These are phyloP conservation scores for Cheilosia grossa DNA, from an alignment of 2,888 invertebrate genomes.

Conservation along the genomic window DNA sequence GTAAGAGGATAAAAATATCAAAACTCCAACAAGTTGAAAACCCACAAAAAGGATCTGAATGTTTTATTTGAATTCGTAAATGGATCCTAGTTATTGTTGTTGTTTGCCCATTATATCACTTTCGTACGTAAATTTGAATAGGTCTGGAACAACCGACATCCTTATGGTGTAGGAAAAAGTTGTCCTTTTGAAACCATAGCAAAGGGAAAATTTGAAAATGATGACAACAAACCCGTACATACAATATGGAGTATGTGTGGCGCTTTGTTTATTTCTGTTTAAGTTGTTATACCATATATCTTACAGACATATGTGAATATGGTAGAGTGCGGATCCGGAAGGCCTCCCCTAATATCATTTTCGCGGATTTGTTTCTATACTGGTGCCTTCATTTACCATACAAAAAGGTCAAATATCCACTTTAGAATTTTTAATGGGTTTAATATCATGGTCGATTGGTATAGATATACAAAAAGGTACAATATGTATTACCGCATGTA, in stretches of 20 bases:
- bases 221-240: conserved; percentile 51
- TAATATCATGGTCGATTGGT: conserved; percentile 51
- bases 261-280: conserved; percentile 64
- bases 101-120: conserved; percentile 71
- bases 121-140: conserved; percentile 54
- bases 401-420: conserved; percentile 68
- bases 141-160: conserved; percentile 56
- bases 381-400: conserved; percentile 37
- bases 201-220: conserved; percentile 57
- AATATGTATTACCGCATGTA: too few relatives aligned
- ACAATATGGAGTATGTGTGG: conserved; percentile 42
- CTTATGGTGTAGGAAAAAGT: conserved; percentile 57
- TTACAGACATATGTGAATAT: conserved; percentile 55
- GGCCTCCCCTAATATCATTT: conserved; percentile 49
- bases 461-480: not conserved
- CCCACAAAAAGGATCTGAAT: conserved; percentile 72
- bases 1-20: conserved; percentile 69
- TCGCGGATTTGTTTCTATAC: conserved; percentile 57
- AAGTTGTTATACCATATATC: conserved; percentile 69
- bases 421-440: conserved; percentile 59
- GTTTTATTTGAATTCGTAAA: conserved; percentile 74
- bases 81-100: conserved; percentile 73
- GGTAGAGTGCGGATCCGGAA: conserved; percentile 57
- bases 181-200: conserved; percentile 62
- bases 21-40: conserved; percentile 73